Evolutionary conservation across 2,113 vertebrate genomes (phyloP).

Genomic region (Seriola rivoliana): DNA sequence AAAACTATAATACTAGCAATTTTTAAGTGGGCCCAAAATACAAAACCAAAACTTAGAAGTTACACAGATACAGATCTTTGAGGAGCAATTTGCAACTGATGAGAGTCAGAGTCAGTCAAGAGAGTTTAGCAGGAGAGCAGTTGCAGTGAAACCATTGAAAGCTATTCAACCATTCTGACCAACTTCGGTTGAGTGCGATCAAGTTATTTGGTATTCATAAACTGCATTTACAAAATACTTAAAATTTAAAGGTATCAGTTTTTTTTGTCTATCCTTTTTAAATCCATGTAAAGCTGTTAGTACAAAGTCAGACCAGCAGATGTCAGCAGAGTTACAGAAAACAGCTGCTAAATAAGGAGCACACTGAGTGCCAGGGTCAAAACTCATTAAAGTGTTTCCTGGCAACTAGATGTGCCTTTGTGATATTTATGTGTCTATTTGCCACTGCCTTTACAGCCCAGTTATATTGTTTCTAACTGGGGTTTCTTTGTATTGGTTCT

Average conservation of each 20-base stretch:
- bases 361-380: neutral
- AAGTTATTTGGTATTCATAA: neutral
- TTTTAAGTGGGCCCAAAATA: neutral
- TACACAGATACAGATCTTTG: too few species aligned
- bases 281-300: neutral
- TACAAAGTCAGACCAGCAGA: constrained; percentile 43
- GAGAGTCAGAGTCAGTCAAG: neutral
- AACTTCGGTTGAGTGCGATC: neutral
- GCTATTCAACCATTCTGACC: neutral
- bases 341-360: neutral
- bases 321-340: constrained; percentile 63
- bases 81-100: too few species aligned
- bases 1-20: too few species aligned
- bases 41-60: too few species aligned
- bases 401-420: constrained; percentile 43
- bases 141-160: neutral
- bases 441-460: neutral
- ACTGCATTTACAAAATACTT: neutral
- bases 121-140: too few species aligned
- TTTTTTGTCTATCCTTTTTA: neutral
- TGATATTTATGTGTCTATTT: constrained; percentile 34
- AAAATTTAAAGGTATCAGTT: too few species aligned
- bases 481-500: neutral
- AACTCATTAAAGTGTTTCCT: constrained; percentile 51
- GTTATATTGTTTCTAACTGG: neutral